Percentiles rank a stretch among this genome's conserved stretches.
phyloP scores from a whole-genome alignment of 2,888 invertebrate species.

The Amiota mariae region DNA sequence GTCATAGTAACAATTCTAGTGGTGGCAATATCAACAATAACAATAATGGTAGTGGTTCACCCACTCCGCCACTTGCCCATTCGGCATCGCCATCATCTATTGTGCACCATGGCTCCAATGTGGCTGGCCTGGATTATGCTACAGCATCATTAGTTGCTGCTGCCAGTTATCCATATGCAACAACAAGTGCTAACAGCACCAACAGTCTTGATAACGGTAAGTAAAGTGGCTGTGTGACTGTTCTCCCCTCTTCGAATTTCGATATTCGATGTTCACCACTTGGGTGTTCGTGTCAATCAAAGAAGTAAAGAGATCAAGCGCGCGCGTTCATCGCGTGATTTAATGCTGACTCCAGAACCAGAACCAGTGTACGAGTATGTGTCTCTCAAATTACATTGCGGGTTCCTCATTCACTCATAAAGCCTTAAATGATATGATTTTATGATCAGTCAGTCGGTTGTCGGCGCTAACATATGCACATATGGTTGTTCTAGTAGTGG shows the following conservation, averaged over 20 bases:
- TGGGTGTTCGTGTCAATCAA: slow-evolving; percentile 67
- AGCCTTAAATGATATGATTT: slow-evolving; percentile 26
- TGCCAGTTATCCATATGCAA: slow-evolving; percentile 66
- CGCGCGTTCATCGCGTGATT: background rate
- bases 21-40: slow-evolving; percentile 1
- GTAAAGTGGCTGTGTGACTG: slow-evolving; percentile 44
- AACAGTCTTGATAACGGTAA: slow-evolving; percentile 71
- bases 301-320: background rate
- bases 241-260: background rate
- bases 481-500: background rate
- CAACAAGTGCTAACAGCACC: slow-evolving; percentile 44
- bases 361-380: background rate
- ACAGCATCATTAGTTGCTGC: slow-evolving; percentile 66
- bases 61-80: slow-evolving; percentile 62
- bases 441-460: slow-evolving; percentile 23
- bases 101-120: slow-evolving; percentile 34
- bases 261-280: slow-evolving; percentile 17
- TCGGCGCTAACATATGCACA: slow-evolving; percentile 48
- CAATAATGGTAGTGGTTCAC: slow-evolving; percentile 41
- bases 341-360: background rate
- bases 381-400: slow-evolving; percentile 19
- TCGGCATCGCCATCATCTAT: slow-evolving; percentile 45
- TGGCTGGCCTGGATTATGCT: slow-evolving; percentile 64
- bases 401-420: background rate
- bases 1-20: background rate